Evolutionary conservation across 1,140 invertebrate genomes (phyloP).

Genomic region (Trigoniulus corallinus): DNA sequence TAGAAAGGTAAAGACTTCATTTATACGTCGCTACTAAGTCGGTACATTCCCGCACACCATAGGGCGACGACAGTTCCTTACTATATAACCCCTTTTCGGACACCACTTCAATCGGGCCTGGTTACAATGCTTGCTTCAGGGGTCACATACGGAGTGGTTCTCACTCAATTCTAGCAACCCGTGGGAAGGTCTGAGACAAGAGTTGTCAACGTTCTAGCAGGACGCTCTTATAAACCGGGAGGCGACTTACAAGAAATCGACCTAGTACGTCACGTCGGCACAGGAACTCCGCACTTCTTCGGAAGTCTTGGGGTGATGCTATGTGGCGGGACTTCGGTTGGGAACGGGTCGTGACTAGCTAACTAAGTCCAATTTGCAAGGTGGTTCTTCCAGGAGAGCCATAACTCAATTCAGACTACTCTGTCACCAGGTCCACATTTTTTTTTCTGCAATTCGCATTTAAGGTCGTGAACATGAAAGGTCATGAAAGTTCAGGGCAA

Average conservation of each 20-base stretch:
- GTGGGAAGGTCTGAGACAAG: slow-evolving; percentile 21
- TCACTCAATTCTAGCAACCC: slow-evolving; percentile 10
- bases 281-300: slow-evolving; percentile 9
- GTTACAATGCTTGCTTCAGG: slow-evolving; percentile 19
- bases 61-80: too few species aligned
- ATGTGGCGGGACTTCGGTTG: slow-evolving; percentile 10
- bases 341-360: slow-evolving; percentile 16
- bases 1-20: too few species aligned
- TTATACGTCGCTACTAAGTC: too few species aligned
- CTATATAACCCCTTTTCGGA: too few species aligned
- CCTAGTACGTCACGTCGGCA: slow-evolving; percentile 10
- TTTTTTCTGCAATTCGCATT: neutral
- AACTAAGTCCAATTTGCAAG: slow-evolving; percentile 17
- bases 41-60: too few species aligned
- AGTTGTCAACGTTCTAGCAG: slow-evolving; percentile 16
- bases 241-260: slow-evolving; percentile 16
- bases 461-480: too few species aligned
- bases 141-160: slow-evolving; percentile 14
- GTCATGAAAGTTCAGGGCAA: too few species aligned
- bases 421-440: slow-evolving; percentile 10
- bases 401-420: slow-evolving; percentile 24
- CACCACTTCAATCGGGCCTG: too few species aligned
- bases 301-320: slow-evolving; percentile 14
- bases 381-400: slow-evolving; percentile 9
- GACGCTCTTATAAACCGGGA: slow-evolving; percentile 13